A percentile compares a stretch with the other conserved stretches of the same genome.
These are phyloP conservation scores for Hassar affinis DNA, from an alignment of 2,113 vertebrate species.

Conservation along the genomic window DNA sequence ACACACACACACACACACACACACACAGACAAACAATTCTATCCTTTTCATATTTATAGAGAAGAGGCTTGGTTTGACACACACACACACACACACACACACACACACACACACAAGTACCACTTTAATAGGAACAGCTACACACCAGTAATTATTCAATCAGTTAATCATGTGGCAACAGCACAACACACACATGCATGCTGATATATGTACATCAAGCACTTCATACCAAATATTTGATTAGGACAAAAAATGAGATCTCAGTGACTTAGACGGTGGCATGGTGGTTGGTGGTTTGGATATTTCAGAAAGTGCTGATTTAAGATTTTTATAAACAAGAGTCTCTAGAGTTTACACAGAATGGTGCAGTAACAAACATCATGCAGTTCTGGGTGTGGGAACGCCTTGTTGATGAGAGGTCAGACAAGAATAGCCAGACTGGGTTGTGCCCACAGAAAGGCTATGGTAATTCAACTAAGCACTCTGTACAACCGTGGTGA, in stretches of 20 bases:
- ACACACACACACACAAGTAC: not conserved
- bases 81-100: not conserved
- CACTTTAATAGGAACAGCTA: not conserved
- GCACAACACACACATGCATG: not conserved
- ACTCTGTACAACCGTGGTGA: not conserved
- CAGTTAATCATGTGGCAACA: not conserved
- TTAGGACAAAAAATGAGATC: not conserved
- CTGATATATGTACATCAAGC: not conserved
- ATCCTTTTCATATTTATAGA: slow-evolving; percentile 18
- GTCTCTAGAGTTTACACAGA: not conserved
- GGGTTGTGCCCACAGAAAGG: not conserved
- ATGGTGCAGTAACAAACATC: not conserved
- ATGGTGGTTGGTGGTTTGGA: slow-evolving; percentile 2
- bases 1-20: not conserved
- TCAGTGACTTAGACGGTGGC: not conserved
- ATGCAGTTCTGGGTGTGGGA: not conserved
- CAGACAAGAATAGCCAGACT: not conserved
- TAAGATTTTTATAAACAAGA: not conserved
- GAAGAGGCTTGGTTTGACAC: slow-evolving; percentile 14
- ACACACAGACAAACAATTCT: not conserved
- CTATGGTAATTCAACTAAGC: not conserved
- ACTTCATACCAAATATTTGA: not conserved
- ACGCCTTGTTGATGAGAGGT: not conserved
- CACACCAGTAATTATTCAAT: not conserved
- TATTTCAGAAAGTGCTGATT: not conserved